Evolutionary conservation across 2,888 invertebrate genomes (phyloP).

Genomic region (Alviniconcha strummeri): DNA sequence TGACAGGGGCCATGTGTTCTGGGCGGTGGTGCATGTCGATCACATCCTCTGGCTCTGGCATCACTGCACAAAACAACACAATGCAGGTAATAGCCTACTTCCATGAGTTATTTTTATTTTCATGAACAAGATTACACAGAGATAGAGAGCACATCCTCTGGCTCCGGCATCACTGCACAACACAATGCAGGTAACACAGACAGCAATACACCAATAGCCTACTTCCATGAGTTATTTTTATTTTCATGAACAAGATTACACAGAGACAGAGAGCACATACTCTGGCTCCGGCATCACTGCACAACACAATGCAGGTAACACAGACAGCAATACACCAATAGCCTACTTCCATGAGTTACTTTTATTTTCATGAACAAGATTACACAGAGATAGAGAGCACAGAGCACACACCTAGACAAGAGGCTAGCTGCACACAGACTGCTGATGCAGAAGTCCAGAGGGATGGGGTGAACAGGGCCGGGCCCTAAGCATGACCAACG

Average conservation of each 20-base stretch:
- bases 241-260: neutral
- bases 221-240: neutral
- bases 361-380: neutral
- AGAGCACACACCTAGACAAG: too few relatives aligned
- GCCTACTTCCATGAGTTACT: neutral
- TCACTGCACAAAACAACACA: constrained; percentile 40
- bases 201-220: too few relatives aligned
- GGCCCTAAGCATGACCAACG: too few relatives aligned
- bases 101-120: neutral
- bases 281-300: too few relatives aligned
- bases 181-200: too few relatives aligned
- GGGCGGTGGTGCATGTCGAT: constrained; percentile 51
- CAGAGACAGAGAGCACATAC: neutral
- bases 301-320: neutral
- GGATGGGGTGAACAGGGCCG: too few relatives aligned
- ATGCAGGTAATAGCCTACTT: too few relatives aligned
- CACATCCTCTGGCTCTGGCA: constrained; percentile 52
- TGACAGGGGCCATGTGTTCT: constrained; percentile 62
- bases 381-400: neutral
- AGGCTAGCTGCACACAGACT: too few relatives aligned
- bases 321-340: too few relatives aligned
- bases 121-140: neutral
- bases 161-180: too few relatives aligned
- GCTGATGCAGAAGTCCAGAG: too few relatives aligned
- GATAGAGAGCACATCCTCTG: too few relatives aligned